Evolutionary conservation across 1,140 invertebrate species (phyloP).

Genomic region (Atta cephalotes): DNA sequence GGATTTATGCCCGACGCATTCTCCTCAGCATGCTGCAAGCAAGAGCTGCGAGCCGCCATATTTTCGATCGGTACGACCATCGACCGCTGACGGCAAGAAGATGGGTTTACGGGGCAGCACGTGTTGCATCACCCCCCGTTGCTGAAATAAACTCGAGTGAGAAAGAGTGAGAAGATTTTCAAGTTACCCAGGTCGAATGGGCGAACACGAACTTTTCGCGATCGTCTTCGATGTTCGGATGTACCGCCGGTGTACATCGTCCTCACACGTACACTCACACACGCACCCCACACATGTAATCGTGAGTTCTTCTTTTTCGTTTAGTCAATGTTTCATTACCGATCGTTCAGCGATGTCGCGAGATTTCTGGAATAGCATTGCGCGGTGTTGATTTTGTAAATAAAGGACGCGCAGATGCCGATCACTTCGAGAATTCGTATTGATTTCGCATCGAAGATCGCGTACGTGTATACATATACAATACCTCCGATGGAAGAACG

Average conservation of each 20-base stretch:
- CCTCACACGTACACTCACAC: conserved; percentile 6
- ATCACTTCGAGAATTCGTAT: conserved; percentile 15
- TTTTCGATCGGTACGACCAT: conserved; percentile 34
- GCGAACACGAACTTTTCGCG: conserved; percentile 27
- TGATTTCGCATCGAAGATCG: conserved; percentile 25
- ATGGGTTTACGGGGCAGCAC: not conserved
- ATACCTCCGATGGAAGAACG: conserved; percentile 23
- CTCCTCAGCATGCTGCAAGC: conserved; percentile 5
- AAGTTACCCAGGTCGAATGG: conserved; percentile 11
- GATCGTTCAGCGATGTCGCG: conserved; percentile 47
- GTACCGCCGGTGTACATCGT: conserved; percentile 22
- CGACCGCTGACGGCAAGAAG: conserved; percentile 25
- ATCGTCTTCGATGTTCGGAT: conserved; percentile 1
- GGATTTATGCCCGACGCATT: conserved; percentile 46
- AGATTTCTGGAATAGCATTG: not conserved
- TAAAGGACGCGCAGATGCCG: conserved; percentile 34
- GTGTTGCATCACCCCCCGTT: not conserved
- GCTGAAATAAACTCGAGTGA: not conserved
- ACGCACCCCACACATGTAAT: not conserved
- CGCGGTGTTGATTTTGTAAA: conserved; percentile 61
- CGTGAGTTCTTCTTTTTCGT: conserved; percentile 23
- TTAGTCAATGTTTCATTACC: conserved; percentile 49
- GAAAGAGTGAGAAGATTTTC: not conserved
- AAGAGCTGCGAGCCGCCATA: conserved; percentile 21
- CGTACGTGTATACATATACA: conserved; percentile 40